Evolutionary conservation across 2,113 vertebrate species (phyloP), one percentile per base, ranked within the genome.

Genomic region (Symphodus melops): DNA sequence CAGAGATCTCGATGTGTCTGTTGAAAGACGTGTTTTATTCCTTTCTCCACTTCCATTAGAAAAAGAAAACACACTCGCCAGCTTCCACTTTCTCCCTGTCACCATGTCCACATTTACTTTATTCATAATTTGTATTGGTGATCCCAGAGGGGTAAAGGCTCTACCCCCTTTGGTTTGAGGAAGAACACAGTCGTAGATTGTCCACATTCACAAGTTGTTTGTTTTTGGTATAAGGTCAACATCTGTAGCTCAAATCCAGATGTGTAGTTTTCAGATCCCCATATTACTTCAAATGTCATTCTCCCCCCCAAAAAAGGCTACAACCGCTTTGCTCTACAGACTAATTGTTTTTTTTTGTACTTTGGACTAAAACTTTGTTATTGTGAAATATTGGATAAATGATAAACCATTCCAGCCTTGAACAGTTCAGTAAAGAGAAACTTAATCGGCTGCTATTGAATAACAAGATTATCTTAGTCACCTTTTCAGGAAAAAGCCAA

Each of bases 101-200:
- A 36, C 20, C 16, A 52, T 68, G 55, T 19, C 46, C 13, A 16
- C 11, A 12, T 89, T 82, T 66, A 48, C 68, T 46, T 37, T 21
- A 1, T 82, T 20, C 65, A 48, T 41, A 84, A 80, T 33, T 20
- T 54, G 39, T 23, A 19, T 42, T 39, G 14, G 0, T 54, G 77
- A 59, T 66, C 82, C 80, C 80, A 87, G 16, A 70, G 59, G 59
- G 37, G 33, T 59, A 59, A 54, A 2, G 37, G 49, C 72, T 77
- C 75, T 81, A 81, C 53, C 60, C 61, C 14, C 21, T 4, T 25
- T 76, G 74, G 13, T 20, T 60, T 58, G 21, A 49, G 48, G 20
- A 33, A 37, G 69, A 63, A 62, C 57, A 69, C 1, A 7, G 46
- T 85, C 90, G 77, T 82, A 62, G 82, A 87, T 87, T 54, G 84